Evolutionary conservation across 2,113 vertebrate genomes (phyloP).

Genomic region (Asarcornis scutulata): DNA sequence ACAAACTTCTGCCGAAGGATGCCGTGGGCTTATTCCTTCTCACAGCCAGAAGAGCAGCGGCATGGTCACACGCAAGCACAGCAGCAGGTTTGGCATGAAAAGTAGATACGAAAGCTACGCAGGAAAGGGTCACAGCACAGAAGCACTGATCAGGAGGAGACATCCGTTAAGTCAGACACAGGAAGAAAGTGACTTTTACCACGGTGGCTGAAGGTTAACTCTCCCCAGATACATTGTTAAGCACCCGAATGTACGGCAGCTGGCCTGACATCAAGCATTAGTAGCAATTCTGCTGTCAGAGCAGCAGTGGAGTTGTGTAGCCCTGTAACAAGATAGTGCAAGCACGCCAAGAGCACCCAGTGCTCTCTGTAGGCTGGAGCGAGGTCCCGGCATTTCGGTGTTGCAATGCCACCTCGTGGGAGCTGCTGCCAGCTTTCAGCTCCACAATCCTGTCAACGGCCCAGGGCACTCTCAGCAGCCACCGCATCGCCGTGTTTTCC

Average conservation of each 20-base stretch:
- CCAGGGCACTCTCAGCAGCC: accelerated
- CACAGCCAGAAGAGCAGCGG: not conserved
- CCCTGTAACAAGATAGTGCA: accelerated
- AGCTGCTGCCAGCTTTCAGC: accelerated
- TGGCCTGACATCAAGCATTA: not conserved
- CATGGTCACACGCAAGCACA: not conserved
- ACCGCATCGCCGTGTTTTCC: accelerated
- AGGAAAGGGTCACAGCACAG: not conserved
- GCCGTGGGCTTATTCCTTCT: not conserved
- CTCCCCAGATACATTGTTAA: no score
- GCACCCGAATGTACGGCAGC: no score
- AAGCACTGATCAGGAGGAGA: accelerated
- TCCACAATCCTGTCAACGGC: no score
- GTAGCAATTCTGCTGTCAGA: not conserved
- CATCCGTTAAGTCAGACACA: not conserved
- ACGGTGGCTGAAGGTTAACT: not conserved
- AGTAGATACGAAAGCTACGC: accelerated
- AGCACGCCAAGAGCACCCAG: not conserved
- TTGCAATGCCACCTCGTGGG: constrained; percentile 73
- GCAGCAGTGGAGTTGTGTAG: not conserved
- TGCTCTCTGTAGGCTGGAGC: not conserved
- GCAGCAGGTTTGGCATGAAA: not conserved
- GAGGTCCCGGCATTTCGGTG: not conserved
- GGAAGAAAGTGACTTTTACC: not conserved
- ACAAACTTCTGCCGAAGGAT: not conserved